Conservation (phyloP, 2,888 invertebrate genomes). For the Theretra japonica region DNA sequence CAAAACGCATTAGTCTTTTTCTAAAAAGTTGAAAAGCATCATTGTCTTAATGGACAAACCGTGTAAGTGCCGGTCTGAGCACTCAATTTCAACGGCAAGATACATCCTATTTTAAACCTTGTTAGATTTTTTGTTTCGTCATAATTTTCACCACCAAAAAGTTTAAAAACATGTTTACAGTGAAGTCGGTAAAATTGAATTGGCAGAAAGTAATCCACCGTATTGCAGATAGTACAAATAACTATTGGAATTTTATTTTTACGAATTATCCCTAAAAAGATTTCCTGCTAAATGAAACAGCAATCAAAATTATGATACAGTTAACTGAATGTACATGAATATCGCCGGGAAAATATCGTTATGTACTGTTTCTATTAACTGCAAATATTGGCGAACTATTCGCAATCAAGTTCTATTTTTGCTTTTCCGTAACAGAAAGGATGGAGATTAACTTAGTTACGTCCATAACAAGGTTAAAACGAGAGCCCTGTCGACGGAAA, state of each 20-base stretch:
- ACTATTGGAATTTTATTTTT: no score
- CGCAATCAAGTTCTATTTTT: constrained; percentile 1
- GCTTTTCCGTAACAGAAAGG: neutral
- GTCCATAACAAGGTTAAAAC: constrained; percentile 4
- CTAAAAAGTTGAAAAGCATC: neutral
- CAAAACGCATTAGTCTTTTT: neutral
- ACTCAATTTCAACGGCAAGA: neutral
- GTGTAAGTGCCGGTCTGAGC: neutral
- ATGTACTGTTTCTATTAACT: neutral
- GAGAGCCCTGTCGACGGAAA: constrained; percentile 15
- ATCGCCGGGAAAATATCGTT: no score
- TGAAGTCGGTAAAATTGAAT: no score
- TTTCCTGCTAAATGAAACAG: no score
- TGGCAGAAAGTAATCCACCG: no score
- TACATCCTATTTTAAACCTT: neutral
- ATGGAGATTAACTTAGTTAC: constrained; percentile 18
- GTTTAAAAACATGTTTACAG: no score
- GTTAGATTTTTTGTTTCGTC: no score
- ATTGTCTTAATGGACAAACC: neutral
- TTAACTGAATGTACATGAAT: no score
- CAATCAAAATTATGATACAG: no score
- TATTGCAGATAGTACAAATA: no score
- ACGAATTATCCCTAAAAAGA: no score
- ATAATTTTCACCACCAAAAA: no score
- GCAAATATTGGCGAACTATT: neutral